These are phyloP conservation scores for Synanthedon vespiformis DNA, from an alignment of 2,888 invertebrate genomes.

Conservation along the genomic window DNA sequence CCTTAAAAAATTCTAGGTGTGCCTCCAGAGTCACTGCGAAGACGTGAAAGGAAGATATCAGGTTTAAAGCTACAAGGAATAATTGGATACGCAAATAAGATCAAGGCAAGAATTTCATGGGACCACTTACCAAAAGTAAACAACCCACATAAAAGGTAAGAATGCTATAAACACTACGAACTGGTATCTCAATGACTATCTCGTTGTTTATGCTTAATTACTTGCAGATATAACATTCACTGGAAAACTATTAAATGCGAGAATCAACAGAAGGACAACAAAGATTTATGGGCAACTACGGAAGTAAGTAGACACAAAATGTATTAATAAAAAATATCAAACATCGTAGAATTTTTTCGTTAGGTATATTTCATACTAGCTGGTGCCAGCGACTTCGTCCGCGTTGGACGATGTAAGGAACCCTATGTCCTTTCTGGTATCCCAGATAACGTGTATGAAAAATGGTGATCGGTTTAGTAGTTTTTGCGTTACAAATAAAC, in stretches of 20 bases:
- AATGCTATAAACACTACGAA: background rate
- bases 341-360: too few relatives aligned
- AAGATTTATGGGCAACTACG: conserved; percentile 63
- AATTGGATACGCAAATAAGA: conserved; percentile 47
- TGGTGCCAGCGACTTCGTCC: too few relatives aligned
- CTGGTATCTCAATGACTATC: background rate
- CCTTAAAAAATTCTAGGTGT: conserved; percentile 20
- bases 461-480: too few relatives aligned
- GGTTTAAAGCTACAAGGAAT: conserved; percentile 47
- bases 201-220: conserved; percentile 1
- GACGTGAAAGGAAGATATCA: conserved; percentile 34
- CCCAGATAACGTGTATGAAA: too few relatives aligned
- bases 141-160: conserved; percentile 28
- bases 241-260: conserved; percentile 48
- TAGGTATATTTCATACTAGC: too few relatives aligned
- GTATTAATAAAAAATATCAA: too few relatives aligned
- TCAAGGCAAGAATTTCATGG: conserved; percentile 54
- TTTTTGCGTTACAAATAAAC: too few relatives aligned
- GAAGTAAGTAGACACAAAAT: conserved; percentile 38
- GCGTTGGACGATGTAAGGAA: too few relatives aligned
- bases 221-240: conserved; percentile 42
- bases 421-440: too few relatives aligned
- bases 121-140: conserved; percentile 11
- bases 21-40: conserved; percentile 33
- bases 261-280: conserved; percentile 37